These are phyloP conservation scores for Rhizoglyphus robini DNA, from an alignment of 1,140 invertebrate species.

Conservation along the genomic window DNA sequence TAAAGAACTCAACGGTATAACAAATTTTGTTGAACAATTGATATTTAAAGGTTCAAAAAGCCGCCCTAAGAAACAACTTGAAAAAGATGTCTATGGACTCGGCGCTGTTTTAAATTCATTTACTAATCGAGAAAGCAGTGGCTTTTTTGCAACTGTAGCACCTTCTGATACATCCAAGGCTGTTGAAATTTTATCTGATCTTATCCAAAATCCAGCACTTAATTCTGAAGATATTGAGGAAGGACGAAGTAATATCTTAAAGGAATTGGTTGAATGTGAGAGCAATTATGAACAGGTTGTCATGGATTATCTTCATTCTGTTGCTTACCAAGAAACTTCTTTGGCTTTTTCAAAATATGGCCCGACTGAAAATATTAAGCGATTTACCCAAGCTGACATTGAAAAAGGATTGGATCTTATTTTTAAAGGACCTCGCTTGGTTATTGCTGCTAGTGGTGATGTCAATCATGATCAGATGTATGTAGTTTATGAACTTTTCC, in stretches of 20 bases:
- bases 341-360: constrained; percentile 92
- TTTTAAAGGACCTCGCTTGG: constrained; percentile 89
- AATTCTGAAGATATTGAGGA: constrained; percentile 80
- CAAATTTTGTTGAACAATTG: constrained; percentile 99
- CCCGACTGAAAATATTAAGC: constrained; percentile 90
- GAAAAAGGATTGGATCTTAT: constrained; percentile 72
- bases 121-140: constrained; percentile 95
- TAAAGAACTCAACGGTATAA: constrained; percentile 89
- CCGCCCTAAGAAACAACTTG: constrained; percentile 75
- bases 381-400: constrained; percentile 71
- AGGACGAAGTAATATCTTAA: constrained; percentile 87
- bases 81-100: constrained; percentile 92
- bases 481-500: not conserved
- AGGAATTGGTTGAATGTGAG: constrained; percentile 93
- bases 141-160: constrained; percentile 97
- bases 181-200: constrained; percentile 92
- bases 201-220: constrained; percentile 90
- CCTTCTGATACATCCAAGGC: constrained; percentile 67
- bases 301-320: constrained; percentile 93
- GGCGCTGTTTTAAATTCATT: constrained; percentile 98
- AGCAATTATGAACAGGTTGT: constrained; percentile 99
- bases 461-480: constrained; percentile 70
- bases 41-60: constrained; percentile 97
- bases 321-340: constrained; percentile 88
- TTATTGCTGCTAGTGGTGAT: constrained; percentile 85